Evolutionary conservation across 2,888 invertebrate species (phyloP).

Genomic region (Allygus modestus): DNA sequence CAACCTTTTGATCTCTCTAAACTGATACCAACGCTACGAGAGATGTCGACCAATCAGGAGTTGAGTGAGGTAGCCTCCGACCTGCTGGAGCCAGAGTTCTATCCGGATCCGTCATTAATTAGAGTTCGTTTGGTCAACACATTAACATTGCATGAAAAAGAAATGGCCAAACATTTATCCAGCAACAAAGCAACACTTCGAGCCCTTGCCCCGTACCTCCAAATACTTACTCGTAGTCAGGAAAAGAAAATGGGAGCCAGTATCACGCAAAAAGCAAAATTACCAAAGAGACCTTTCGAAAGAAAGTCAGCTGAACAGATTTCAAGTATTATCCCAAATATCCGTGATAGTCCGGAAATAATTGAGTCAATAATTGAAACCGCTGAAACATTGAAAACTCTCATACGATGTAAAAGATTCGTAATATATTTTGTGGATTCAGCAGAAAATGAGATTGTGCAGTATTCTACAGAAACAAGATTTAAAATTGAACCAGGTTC

Average conservation of each 20-base stretch:
- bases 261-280: not conserved
- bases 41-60: no score
- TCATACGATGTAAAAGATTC: not conserved
- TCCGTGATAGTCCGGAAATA: not conserved
- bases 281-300: not conserved
- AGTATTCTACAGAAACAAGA: not conserved
- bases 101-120: not conserved
- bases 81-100: slow-evolving; percentile 1
- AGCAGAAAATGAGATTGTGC: not conserved
- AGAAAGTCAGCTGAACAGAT: not conserved
- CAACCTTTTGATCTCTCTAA: no score
- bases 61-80: no score
- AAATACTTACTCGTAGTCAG: not conserved
- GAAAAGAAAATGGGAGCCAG: not conserved
- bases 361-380: slow-evolving; percentile 4
- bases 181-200: slow-evolving; percentile 5
- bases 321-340: not conserved
- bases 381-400: not conserved
- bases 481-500: not conserved
- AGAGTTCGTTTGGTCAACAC: not conserved
- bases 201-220: slow-evolving; percentile 19
- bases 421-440: slow-evolving; percentile 19
- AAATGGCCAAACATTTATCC: not conserved
- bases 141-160: not conserved
- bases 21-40: no score